Evolutionary conservation across 1,140 invertebrate genomes (phyloP).

Genomic region (Sycophila sp.): DNA sequence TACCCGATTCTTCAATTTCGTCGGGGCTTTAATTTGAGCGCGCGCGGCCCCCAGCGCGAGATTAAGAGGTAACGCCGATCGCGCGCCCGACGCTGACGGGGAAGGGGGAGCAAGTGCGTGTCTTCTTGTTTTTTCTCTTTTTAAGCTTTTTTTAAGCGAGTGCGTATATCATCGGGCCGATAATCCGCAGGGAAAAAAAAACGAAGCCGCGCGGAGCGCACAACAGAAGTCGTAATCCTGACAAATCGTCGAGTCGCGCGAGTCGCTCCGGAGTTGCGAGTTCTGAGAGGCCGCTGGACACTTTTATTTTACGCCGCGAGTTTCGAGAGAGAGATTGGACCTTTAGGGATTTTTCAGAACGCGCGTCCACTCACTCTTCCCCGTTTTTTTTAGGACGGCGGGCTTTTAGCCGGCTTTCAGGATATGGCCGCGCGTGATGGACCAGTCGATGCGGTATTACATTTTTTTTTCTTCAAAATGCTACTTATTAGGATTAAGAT

Average conservation of each 20-base stretch:
- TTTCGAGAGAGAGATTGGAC: neutral
- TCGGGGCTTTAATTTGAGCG: neutral
- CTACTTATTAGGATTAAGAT: too few species aligned
- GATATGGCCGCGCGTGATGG: too few species aligned
- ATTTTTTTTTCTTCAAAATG: too few species aligned
- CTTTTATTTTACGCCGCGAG: neutral
- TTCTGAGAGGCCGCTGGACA: too few species aligned
- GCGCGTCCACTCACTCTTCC: neutral
- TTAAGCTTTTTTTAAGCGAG: too few species aligned
- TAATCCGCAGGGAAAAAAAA: neutral
- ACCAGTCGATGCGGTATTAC: too few species aligned
- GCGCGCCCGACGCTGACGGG: neutral
- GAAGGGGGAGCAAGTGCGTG: slow-evolving; percentile 5
- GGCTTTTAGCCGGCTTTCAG: too few species aligned
- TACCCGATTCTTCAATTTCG: slow-evolving; percentile 12
- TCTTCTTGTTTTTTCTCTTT: neutral
- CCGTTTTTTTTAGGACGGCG: neutral
- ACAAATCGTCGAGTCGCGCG: slow-evolving; percentile 17
- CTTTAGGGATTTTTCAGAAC: too few species aligned
- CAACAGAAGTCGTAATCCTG: slow-evolving; percentile 15
- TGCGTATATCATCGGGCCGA: slow-evolving; percentile 13
- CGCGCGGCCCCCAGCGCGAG: neutral
- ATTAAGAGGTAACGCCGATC: slow-evolving; percentile 5
- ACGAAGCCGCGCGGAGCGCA: neutral
- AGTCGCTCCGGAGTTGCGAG: neutral